Evolutionary conservation across 2,888 invertebrate genomes (phyloP).

Genomic region (Aethes cnicana): DNA sequence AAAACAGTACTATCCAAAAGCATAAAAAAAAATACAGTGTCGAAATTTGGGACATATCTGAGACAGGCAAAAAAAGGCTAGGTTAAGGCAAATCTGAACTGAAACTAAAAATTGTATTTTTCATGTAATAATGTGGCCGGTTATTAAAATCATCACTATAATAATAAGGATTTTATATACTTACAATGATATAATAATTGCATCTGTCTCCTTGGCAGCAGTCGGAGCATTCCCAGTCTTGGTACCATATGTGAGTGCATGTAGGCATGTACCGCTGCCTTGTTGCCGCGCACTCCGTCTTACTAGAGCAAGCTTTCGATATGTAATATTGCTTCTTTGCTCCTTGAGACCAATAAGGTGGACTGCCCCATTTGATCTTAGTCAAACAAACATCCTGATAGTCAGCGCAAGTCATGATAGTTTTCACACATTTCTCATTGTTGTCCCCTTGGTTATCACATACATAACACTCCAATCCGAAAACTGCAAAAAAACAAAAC

Average conservation of each 20-base stretch:
- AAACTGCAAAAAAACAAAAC: conserved; percentile 67
- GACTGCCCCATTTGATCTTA: conserved; percentile 96
- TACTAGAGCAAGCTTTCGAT: conserved; percentile 93
- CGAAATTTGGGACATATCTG: too few species aligned
- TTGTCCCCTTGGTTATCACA: conserved; percentile 96
- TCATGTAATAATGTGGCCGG: too few species aligned
- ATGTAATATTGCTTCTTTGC: conserved; percentile 96
- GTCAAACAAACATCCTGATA: conserved; percentile 93
- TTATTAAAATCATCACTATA: too few species aligned
- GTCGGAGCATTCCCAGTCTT: conserved; percentile 98
- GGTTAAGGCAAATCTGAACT: too few species aligned
- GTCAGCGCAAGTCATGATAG: conserved; percentile 94
- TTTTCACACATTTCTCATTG: conserved; percentile 94
- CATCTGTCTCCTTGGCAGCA: conserved; percentile 98
- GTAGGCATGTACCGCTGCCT: conserved; percentile 87
- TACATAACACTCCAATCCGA: conserved; percentile 95
- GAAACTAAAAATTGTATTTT: too few species aligned
- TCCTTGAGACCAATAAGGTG: conserved; percentile 97
- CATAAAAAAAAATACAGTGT: too few species aligned
- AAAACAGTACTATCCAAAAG: too few species aligned
- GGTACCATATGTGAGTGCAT: conserved; percentile 96
- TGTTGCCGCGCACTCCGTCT: conserved; percentile 88
- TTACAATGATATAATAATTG: conserved; percentile 97
- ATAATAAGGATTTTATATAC: conserved; percentile 57
- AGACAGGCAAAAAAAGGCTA: too few species aligned